Percentiles rank a stretch among this genome's conserved stretches.
phyloP scores from a whole-genome alignment of 2,113 vertebrate genomes.

The Ochotona curzoniae region DNA sequence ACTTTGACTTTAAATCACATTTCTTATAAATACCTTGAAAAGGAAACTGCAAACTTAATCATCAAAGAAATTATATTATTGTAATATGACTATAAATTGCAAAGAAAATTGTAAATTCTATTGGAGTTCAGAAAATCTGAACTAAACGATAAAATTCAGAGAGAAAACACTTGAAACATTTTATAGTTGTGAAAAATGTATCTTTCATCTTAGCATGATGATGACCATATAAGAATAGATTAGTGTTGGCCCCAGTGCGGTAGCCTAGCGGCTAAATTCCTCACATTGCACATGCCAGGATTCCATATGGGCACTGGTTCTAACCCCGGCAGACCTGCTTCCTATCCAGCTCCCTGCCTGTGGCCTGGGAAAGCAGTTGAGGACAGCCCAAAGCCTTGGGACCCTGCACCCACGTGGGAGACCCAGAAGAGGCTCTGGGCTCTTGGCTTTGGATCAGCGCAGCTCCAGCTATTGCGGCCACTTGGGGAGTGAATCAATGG shows the following conservation, averaged over 20 bases:
- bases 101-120: background rate
- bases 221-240: background rate
- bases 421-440: too few species aligned
- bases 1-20: conserved; percentile 24
- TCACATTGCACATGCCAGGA: too few species aligned
- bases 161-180: conserved; percentile 6
- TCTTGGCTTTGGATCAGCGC: too few species aligned
- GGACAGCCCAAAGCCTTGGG: too few species aligned
- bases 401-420: too few species aligned
- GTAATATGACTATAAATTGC: background rate
- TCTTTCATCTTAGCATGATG: conserved; percentile 30
- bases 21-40: background rate
- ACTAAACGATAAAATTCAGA: conserved; percentile 10
- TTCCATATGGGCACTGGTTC: too few species aligned
- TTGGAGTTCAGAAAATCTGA: background rate
- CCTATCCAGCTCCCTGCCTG: too few species aligned
- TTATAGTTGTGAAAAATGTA: background rate
- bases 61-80: background rate
- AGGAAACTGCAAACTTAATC: background rate
- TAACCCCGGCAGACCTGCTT: too few species aligned
- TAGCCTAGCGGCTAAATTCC: too few species aligned
- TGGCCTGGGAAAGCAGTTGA: too few species aligned
- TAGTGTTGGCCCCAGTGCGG: background rate
- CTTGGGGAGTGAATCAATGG: too few species aligned
- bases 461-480: too few species aligned